Conservation (phyloP, 1,140 invertebrate species). For the Cheumatopsyche charites region DNA sequence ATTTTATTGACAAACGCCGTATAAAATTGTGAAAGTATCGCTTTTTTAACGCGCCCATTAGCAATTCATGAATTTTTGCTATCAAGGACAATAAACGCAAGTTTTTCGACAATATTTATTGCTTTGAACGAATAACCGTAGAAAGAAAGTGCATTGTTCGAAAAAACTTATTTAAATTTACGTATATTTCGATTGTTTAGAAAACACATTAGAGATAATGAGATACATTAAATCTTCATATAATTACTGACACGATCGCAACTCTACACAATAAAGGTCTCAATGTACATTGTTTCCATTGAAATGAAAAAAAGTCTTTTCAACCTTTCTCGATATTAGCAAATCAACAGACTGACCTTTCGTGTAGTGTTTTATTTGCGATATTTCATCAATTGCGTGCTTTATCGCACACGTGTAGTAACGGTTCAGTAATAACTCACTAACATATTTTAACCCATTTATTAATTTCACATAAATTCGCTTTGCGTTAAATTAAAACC, state of each 20-base stretch:
- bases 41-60: slow-evolving; percentile 4
- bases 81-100: slow-evolving; percentile 4
- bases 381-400: slow-evolving; percentile 25
- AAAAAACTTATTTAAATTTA: too few species aligned
- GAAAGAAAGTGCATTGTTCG: too few species aligned
- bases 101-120: too few species aligned
- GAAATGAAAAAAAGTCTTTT: too few species aligned
- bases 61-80: neutral
- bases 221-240: too few species aligned
- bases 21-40: slow-evolving; percentile 17
- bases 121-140: too few species aligned
- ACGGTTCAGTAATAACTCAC: slow-evolving; percentile 16
- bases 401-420: slow-evolving; percentile 20
- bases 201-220: too few species aligned
- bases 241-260: too few species aligned
- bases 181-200: too few species aligned
- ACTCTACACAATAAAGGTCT: too few species aligned
- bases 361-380: neutral
- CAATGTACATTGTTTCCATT: too few species aligned
- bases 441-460: slow-evolving; percentile 17
- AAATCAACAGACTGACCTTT: slow-evolving; percentile 9
- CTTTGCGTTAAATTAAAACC: neutral
- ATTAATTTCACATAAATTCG: neutral
- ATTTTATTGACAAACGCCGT: slow-evolving; percentile 17
- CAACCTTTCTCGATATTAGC: neutral